phyloP scores from a whole-genome alignment of 2,113 vertebrate genomes.

The Sula dactylatra region DNA sequence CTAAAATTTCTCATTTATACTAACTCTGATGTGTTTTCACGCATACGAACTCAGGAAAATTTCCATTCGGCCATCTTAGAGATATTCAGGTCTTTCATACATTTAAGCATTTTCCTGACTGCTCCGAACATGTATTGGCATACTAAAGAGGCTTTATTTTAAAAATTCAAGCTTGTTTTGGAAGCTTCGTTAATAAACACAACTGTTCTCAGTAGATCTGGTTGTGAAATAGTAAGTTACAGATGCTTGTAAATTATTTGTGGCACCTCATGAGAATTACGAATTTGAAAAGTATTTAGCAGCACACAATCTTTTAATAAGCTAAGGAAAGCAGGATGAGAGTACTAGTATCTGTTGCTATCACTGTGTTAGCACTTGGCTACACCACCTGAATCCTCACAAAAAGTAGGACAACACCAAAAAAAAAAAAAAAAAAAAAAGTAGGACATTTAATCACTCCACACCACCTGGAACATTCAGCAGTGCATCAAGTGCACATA shows the following conservation, averaged over 20 bases:
- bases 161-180: conserved; percentile 19
- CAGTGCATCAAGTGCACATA: background rate
- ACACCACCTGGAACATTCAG: conserved; percentile 9
- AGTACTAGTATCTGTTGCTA: background rate
- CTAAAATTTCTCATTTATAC: background rate
- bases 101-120: background rate
- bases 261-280: background rate
- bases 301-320: background rate
- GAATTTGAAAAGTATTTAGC: conserved; percentile 10
- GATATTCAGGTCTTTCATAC: background rate
- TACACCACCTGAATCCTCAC: background rate
- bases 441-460: conserved; percentile 4
- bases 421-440: background rate
- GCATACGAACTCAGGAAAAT: background rate
- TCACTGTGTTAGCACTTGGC: background rate
- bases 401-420: background rate
- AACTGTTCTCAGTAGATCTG: background rate
- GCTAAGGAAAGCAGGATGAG: background rate
- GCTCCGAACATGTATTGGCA: background rate
- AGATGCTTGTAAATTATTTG: conserved; percentile 15
- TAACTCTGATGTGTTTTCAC: background rate
- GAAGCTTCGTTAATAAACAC: background rate
- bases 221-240: background rate
- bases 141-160: background rate
- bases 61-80: background rate